Evolutionary conservation across 1,140 invertebrate genomes (phyloP).

Genomic region (Triops longicaudatus): DNA sequence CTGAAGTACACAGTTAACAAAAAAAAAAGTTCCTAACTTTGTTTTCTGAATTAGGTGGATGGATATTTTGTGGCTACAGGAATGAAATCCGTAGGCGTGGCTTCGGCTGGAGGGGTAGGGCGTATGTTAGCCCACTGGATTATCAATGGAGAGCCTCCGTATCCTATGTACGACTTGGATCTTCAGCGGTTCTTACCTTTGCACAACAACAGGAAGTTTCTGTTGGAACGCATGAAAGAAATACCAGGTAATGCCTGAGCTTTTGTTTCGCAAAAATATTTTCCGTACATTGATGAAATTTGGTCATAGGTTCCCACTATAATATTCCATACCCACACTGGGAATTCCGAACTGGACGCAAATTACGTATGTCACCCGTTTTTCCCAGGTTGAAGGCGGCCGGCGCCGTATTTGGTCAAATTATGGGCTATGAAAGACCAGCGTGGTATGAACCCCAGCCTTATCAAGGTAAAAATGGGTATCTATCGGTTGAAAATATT

Average conservation of each 20-base stretch:
- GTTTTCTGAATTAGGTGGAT: constrained; percentile 49
- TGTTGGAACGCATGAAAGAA: constrained; percentile 86
- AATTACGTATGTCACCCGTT: constrained; percentile 90
- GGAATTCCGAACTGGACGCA: constrained; percentile 79
- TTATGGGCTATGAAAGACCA: constrained; percentile 96
- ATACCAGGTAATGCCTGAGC: constrained; percentile 75
- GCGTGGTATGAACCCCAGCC: constrained; percentile 70
- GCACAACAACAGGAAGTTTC: constrained; percentile 91
- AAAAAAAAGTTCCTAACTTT: constrained; percentile 37
- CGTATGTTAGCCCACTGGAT: constrained; percentile 82
- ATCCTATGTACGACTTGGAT: constrained; percentile 85
- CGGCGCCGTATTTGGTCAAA: constrained; percentile 94
- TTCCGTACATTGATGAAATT: constrained; percentile 16
- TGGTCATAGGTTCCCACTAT: constrained; percentile 60
- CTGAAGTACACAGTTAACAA: constrained; percentile 54
- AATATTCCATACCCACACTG: constrained; percentile 70
- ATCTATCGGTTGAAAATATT: not conserved
- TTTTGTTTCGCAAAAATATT: constrained; percentile 34
- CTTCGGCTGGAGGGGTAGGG: constrained; percentile 88
- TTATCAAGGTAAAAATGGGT: constrained; percentile 9
- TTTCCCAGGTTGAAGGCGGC: constrained; percentile 83
- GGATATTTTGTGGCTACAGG: constrained; percentile 95
- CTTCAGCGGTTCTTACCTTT: constrained; percentile 85
- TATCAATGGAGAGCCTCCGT: constrained; percentile 65
- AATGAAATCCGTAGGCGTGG: constrained; percentile 88